Conservation (phyloP, 2,888 invertebrate species). For the Drosophila koepferae region DNA sequence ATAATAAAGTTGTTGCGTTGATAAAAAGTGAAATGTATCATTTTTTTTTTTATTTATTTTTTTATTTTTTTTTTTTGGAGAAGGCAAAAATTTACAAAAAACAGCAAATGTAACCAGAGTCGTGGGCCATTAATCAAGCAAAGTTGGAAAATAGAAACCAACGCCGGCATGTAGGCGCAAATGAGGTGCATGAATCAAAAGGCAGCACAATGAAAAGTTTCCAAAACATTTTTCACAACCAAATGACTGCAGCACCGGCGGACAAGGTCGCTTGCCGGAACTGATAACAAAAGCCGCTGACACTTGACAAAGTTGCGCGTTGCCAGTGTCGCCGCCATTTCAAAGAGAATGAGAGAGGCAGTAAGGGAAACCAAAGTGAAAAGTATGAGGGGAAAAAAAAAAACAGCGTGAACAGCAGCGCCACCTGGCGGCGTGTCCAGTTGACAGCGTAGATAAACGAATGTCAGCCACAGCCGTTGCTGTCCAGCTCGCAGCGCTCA, state of each 20-base stretch:
- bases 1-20: slow-evolving; percentile 49
- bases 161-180: slow-evolving; percentile 62
- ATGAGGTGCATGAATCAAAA: slow-evolving; percentile 74
- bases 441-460: slow-evolving; percentile 63
- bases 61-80: neutral
- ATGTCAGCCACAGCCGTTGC: slow-evolving; percentile 32
- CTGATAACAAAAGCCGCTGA: slow-evolving; percentile 81
- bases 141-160: slow-evolving; percentile 40
- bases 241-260: slow-evolving; percentile 45
- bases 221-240: slow-evolving; percentile 62
- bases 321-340: neutral
- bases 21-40: slow-evolving; percentile 42
- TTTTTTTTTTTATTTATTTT: slow-evolving; percentile 10
- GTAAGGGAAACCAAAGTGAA: neutral
- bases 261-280: slow-evolving; percentile 66
- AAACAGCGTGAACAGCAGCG: slow-evolving; percentile 20
- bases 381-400: neutral
- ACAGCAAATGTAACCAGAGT: slow-evolving; percentile 41
- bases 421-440: slow-evolving; percentile 66
- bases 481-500: slow-evolving; percentile 44
- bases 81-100: neutral
- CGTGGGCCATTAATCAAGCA: slow-evolving; percentile 70
- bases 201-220: slow-evolving; percentile 65
- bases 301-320: slow-evolving; percentile 80
- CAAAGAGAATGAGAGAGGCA: neutral